Base-by-base conservation (phyloP, 2,797 vertebrate genomes). In the Gallinago nigripennis region DNA sequence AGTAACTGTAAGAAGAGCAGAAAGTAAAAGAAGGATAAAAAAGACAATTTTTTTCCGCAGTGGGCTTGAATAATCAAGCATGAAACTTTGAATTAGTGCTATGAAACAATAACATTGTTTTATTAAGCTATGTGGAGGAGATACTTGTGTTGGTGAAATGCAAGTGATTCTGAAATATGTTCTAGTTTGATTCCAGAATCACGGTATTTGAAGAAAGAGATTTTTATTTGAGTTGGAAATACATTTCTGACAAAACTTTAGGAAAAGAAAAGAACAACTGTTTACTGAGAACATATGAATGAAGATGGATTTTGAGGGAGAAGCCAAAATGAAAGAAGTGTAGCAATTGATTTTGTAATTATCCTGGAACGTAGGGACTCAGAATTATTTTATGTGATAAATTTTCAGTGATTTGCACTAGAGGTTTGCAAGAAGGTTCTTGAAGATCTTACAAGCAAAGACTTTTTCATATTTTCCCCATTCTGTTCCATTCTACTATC, bases 401-500 rank as follows among this genome's bases (percentile, higher is more conserved):
- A 17, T 53, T 48, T 80, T 81, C 24, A 24, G 1, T 33, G 24
- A 23, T 51, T 78, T 65, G 8, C 13, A 51, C 39, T 11, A 82
- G 3, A 70, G 5, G 23, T 11, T 77, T 90, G 21, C 78, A 70
- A 61, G 16, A 68, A 73, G 1, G 0, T 46, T 70, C 27, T 66
- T 27, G 12, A 58, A n/a, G 21, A 5, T 19, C 14, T 41, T 51
- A 66, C 24, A 14, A 50, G 6, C 4, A 87, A 53, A 87, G 12
- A 7, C 1, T 16, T 75, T 54, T 20, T 69, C 3, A 0, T 50
- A 1, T 77, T 80, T 73, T 56, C 8, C 7, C 3, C 8, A 21
- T 63, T 81, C 16, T 58, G 2, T 24, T 16, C 20, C 12, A 69
- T 57, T 5, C 2, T 7, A 46, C 11, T 1, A 0, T 35, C 2